phyloP scores from a whole-genome alignment of 2,113 vertebrate species.

The Dendropsophus ebraccatus region DNA sequence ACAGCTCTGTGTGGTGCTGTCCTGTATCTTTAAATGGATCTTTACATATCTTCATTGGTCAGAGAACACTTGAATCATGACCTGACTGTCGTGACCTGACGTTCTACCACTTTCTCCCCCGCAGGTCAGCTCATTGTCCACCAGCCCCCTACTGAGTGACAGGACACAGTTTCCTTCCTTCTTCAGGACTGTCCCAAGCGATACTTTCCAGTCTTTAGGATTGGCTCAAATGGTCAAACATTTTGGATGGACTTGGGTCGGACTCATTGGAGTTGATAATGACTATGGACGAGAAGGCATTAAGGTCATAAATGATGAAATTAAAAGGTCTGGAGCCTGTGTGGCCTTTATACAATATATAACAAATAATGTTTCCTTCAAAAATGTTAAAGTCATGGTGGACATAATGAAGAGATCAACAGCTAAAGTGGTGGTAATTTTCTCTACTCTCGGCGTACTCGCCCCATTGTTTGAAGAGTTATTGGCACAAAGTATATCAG shows the following conservation, averaged over 20 bases:
- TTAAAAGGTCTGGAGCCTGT: constrained; percentile 49
- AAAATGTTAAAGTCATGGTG: not conserved
- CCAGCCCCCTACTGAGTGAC: constrained; percentile 41
- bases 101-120: not conserved
- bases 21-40: no score
- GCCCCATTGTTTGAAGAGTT: constrained; percentile 15
- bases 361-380: not conserved
- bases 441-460: constrained; percentile 47
- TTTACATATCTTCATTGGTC: no score
- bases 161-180: constrained; percentile 49
- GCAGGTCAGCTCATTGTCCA: constrained; percentile 49
- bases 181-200: constrained; percentile 61
- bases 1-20: no score
- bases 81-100: not conserved
- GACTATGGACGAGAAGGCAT: constrained; percentile 40
- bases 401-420: constrained; percentile 20
- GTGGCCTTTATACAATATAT: constrained; percentile 52
- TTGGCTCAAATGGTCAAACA: constrained; percentile 45
- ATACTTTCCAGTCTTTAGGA: constrained; percentile 58
- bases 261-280: constrained; percentile 36
- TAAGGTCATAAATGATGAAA: constrained; percentile 35
- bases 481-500: not conserved
- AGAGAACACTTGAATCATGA: no score
- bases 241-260: constrained; percentile 60
- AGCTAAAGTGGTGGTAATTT: constrained; percentile 22